A percentile compares a stretch with the other conserved stretches of the same genome.
Evolutionary conservation across 2,888 invertebrate species (phyloP).

Genomic region (Resseliella maxima): DNA sequence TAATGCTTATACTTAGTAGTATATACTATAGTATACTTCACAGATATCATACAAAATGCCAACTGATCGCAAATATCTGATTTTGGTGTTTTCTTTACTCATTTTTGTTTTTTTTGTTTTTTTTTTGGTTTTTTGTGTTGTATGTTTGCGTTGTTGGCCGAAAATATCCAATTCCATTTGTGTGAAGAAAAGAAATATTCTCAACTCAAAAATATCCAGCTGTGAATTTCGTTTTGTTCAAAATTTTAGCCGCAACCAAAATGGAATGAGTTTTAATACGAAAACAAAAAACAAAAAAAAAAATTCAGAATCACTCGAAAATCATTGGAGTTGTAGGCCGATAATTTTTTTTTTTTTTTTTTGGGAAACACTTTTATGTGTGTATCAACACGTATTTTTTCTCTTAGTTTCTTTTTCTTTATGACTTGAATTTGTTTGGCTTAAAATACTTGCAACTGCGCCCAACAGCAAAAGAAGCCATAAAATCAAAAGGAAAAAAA

Average conservation of each 20-base stretch:
- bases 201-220: slow-evolving; percentile 53
- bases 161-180: slow-evolving; percentile 55
- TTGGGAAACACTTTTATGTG: slow-evolving; percentile 1
- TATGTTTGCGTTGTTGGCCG: neutral
- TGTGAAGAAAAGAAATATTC: neutral
- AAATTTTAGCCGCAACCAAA: slow-evolving; percentile 12
- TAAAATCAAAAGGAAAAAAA: slow-evolving; percentile 9
- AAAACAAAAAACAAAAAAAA: neutral
- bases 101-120: neutral
- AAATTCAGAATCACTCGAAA: neutral
- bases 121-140: neutral
- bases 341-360: neutral
- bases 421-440: slow-evolving; percentile 24
- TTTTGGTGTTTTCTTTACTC: neutral
- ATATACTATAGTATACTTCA: too few species aligned
- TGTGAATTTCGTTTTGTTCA: slow-evolving; percentile 51
- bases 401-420: neutral
- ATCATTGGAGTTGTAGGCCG: neutral
- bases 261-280: neutral
- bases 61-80: slow-evolving; percentile 14
- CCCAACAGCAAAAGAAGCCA: slow-evolving; percentile 16
- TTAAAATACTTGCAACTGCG: slow-evolving; percentile 24
- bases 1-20: too few species aligned
- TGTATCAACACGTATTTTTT: slow-evolving; percentile 4
- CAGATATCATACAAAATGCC: neutral